Evolutionary conservation across 2,113 vertebrate genomes (phyloP).

Genomic region (Urocitellus parryii): DNA sequence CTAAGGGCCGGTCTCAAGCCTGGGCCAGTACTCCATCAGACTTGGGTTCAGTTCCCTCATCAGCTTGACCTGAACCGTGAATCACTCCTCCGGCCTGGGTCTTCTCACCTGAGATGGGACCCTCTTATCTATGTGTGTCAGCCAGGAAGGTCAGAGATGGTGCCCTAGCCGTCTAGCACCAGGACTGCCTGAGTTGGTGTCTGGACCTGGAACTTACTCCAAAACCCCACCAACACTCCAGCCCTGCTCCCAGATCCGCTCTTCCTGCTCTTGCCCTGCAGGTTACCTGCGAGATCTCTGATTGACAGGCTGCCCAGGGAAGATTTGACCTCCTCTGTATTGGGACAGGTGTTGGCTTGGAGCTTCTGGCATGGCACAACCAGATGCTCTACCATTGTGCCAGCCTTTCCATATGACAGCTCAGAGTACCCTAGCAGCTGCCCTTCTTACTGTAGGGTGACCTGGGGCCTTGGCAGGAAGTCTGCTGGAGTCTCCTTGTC

Average conservation of each 20-base stretch:
- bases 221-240: not conserved
- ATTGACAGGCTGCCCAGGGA: too few relatives aligned
- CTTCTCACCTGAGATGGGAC: not conserved
- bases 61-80: rapidly evolving
- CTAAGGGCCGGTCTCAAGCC: too few relatives aligned
- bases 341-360: not conserved
- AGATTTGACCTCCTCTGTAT: not conserved
- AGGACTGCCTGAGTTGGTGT: too few relatives aligned
- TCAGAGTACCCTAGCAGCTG: not conserved
- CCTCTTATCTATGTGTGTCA: rapidly evolving
- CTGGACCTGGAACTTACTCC: too few relatives aligned
- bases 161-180: too few relatives aligned
- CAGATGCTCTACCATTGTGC: rapidly evolving
- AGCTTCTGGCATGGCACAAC: not conserved
- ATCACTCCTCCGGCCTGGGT: not conserved
- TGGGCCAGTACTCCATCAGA: too few relatives aligned
- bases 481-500: not conserved
- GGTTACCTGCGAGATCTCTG: not conserved
- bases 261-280: not conserved
- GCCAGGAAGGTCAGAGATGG: not conserved
- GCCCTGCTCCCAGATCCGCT: not conserved
- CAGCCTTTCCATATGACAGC: not conserved
- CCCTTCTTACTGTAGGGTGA: not conserved
- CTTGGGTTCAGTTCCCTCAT: too few relatives aligned
- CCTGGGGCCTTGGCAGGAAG: not conserved